A percentile compares a stretch with the other conserved stretches of the same genome.
These are phyloP conservation scores for Chondrilla cf. caribensis DNA, from an alignment of 37 sponge, comb jelly and placozoan species.

Conservation along the genomic window DNA sequence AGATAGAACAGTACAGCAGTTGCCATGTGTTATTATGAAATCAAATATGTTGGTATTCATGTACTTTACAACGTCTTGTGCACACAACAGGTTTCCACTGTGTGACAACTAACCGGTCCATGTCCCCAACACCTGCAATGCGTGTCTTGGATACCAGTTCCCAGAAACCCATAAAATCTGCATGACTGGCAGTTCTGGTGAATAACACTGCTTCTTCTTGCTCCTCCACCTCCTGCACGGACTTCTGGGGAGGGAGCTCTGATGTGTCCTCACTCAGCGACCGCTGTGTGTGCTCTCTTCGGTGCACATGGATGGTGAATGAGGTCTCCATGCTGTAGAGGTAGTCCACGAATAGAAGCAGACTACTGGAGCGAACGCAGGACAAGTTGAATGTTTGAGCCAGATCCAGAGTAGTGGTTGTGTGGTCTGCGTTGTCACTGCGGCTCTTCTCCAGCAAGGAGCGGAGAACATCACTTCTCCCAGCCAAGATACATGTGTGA, in stretches of 20 bases:
- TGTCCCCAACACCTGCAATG: neutral
- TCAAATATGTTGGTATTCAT: too few species aligned
- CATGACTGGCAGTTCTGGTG: neutral
- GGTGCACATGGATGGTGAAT: neutral
- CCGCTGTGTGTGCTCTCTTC: neutral
- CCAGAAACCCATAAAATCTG: neutral
- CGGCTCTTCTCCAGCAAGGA: neutral
- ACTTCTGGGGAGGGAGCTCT: neutral
- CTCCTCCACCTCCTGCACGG: neutral
- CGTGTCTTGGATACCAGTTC: neutral
- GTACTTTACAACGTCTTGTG: too few species aligned
- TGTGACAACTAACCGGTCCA: neutral
- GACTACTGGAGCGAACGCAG: neutral
- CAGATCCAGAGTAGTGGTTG: neutral
- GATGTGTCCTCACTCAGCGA: neutral
- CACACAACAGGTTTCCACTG: too few species aligned
- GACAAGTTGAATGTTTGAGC: neutral
- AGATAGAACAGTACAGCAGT: too few species aligned
- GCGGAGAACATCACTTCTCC: neutral
- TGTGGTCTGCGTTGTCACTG: neutral
- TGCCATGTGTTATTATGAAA: too few species aligned
- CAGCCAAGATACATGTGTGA: neutral
- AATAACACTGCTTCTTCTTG: neutral
- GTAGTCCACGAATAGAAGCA: slow-evolving; percentile 3
- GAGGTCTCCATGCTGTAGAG: neutral